Base-by-base conservation (phyloP, 2,888 invertebrate genomes). In the Myopa testacea region DNA sequence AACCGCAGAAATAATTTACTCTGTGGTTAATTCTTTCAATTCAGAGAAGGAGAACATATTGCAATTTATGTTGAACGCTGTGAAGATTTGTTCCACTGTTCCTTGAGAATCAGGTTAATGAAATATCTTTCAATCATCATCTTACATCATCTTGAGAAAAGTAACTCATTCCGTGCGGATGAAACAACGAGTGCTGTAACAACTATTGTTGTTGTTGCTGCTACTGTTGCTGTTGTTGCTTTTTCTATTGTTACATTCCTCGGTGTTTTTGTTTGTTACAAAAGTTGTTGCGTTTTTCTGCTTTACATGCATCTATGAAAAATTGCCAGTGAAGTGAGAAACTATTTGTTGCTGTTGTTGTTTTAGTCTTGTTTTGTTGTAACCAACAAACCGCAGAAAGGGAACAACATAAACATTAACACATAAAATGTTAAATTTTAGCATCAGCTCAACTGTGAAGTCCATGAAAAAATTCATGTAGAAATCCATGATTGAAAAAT, bases 41-140 rank as follows among this genome's bases (percentile, higher is more conserved):
- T 26, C 26, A 26, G 26, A 26, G 26, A 26, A 26, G 26, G 2
- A 26, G 26, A 1, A 26, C 26, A 26, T 26, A 2, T 26, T 1
- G 26, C 26, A 26, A 26, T 26, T 26, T 26, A 26, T 26, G 26
- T 26, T 26, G 26, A 26, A 26, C 26, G 26, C 26, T 26, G 26
- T 50, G 50, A 8, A 8, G 14, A 50, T 50, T 19, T 12, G 16
- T 40, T 40, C 38, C n/a, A 67, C 67, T 34, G 38, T 40, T 16
- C 40, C 12, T 26, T 68, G 68, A 68, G 68, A 68, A 68, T 68
- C 12, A 26, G 69, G 50, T 69, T 26, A 69, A 69, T 52, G 34
- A 45, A 50, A 38, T 6, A 19, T 50, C 10, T 69, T 52, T 69
- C 16, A n/a, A 50, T 55, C 55, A 4, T 6, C 16, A 5, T 72